Conservation (phyloP, 2,888 invertebrate genomes). For the Laspeyria flexula region DNA sequence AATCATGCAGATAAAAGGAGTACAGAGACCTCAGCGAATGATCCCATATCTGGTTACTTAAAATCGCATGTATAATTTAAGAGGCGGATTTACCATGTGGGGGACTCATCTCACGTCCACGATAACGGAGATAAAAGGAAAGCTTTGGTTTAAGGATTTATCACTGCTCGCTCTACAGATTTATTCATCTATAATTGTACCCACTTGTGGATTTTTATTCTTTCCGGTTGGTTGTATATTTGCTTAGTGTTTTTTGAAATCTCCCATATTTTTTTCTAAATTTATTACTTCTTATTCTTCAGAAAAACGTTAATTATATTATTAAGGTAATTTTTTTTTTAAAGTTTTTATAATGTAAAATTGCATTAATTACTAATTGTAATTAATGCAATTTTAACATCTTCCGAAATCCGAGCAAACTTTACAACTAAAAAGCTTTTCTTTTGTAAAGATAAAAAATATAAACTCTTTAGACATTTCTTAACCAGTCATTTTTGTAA, state of each 20-base stretch:
- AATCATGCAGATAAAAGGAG: slow-evolving; percentile 69
- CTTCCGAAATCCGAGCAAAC: no score
- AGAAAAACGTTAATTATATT: no score
- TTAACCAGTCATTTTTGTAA: slow-evolving; percentile 9
- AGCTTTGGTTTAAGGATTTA: slow-evolving; percentile 36
- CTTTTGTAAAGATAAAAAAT: not conserved
- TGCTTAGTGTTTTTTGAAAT: not conserved
- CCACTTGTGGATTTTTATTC: slow-evolving; percentile 26
- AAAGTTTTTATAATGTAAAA: no score
- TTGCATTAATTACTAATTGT: no score
- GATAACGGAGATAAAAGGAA: slow-evolving; percentile 46
- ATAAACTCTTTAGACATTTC: not conserved
- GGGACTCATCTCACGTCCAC: slow-evolving; percentile 42
- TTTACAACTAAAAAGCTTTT: no score
- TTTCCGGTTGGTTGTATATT: not conserved
- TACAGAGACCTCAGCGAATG: slow-evolving; percentile 50
- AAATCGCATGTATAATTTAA: slow-evolving; percentile 76
- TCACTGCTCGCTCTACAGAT: slow-evolving; percentile 30
- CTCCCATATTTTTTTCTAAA: no score
- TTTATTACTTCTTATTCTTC: no score
- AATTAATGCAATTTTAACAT: no score
- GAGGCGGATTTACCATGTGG: slow-evolving; percentile 49
- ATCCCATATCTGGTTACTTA: slow-evolving; percentile 64
- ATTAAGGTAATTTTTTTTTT: no score
- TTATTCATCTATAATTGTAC: slow-evolving; percentile 43